Base-by-base conservation (phyloP, 1,140 invertebrate genomes). In the Ostrea edulis region DNA sequence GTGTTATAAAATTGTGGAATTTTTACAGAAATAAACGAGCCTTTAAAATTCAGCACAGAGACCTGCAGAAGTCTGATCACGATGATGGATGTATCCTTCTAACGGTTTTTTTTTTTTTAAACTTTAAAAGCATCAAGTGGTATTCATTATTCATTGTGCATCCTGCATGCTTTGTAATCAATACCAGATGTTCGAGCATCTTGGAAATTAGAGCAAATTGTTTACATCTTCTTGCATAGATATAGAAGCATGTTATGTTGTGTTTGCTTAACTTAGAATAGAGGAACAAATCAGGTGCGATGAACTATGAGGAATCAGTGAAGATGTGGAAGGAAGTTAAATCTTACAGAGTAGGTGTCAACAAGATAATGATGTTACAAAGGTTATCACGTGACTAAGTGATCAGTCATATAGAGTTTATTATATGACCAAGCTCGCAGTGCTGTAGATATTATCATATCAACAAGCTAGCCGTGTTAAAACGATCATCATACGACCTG, bases 61-160 rank as follows among this genome's bases (percentile, higher is more conserved):
- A 96, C 98, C 0, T 99, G 98, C 93, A 96, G 98, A 87, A 98
- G 98, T 92, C 98, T 99, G 97, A 97, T 99, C 9, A 97, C 98
- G 0, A 97, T 99, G 97, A 95, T 98, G 95, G 98, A 99, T 95
- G 96, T 95, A 94, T 95, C 95, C 92, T 94, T 94, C 89, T 22
- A 44, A 83, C 12, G n/a, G n/a, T n/a, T n/a, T n/a, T 81, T 35
- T 81, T 81, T 83, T n/a, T 83, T 81, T 81, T 29, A 29, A 71
- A 51, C n/a, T 12, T 83, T n/a, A 83, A 52, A 83, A n/a, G 44
- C 82, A 25, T 51, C 11, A 83, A 5, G 12, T 81, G 35, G 8
- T 9, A 81, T 20, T n/a, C 14, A 81, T 12, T 9, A 81, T 20
- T n/a, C 14, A 81, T 12, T 20, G 71, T 83, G 68, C 68, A 25